These are phyloP conservation scores for Tragelaphus buxtoni DNA, from an alignment of 2,113 vertebrate species.

Conservation along the genomic window DNA sequence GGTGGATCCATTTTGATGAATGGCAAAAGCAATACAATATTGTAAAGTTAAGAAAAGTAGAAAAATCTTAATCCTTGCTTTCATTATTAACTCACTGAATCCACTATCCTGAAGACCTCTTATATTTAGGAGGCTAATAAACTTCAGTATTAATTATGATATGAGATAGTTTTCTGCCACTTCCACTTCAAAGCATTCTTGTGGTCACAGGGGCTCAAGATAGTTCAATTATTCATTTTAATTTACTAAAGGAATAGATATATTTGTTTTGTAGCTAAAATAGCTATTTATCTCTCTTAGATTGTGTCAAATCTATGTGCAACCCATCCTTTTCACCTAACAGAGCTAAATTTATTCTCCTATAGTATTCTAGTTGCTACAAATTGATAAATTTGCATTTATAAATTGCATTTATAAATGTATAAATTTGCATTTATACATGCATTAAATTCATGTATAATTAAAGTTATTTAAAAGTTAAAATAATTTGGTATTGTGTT, in stretches of 20 bases:
- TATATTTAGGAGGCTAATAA: background rate
- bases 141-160: background rate
- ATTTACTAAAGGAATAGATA: background rate
- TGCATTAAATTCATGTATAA: background rate
- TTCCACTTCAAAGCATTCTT: background rate
- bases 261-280: background rate
- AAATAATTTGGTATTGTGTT: background rate
- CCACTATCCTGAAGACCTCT: background rate
- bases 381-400: background rate
- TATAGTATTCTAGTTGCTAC: background rate
- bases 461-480: background rate
- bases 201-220: background rate
- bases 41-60: background rate
- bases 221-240: background rate
- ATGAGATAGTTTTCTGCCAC: background rate
- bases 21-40: no score
- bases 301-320: background rate
- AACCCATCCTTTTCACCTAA: background rate
- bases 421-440: no score
- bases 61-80: background rate
- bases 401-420: no score
- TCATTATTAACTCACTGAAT: background rate
- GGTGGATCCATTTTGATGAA: no score
- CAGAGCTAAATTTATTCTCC: background rate
- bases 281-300: background rate